Evolutionary conservation across 2,888 invertebrate genomes (phyloP).

Genomic region (Sisyra nigra): DNA sequence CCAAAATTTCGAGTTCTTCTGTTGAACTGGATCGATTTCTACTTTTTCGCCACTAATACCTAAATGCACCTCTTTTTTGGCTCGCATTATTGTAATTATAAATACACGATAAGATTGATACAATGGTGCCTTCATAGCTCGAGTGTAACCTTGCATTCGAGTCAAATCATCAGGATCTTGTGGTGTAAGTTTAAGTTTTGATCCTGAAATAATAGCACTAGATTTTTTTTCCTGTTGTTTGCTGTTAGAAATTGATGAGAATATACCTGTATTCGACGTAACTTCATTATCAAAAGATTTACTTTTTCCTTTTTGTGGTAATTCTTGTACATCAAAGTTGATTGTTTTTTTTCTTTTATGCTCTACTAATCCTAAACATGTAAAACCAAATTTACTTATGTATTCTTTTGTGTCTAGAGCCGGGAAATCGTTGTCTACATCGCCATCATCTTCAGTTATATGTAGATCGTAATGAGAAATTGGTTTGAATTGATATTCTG

Average conservation of each 20-base stretch:
- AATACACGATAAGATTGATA: slow-evolving; percentile 70
- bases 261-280: too few relatives aligned
- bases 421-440: slow-evolving; percentile 86
- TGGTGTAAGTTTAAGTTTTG: neutral
- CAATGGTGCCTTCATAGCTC: slow-evolving; percentile 71
- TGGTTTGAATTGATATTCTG: slow-evolving; percentile 42
- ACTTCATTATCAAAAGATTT: slow-evolving; percentile 11
- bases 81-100: slow-evolving; percentile 61
- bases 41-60: slow-evolving; percentile 82
- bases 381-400: slow-evolving; percentile 86
- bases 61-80: slow-evolving; percentile 70
- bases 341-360: slow-evolving; percentile 33
- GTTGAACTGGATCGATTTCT: slow-evolving; percentile 73
- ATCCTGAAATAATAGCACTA: neutral
- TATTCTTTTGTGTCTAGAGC: slow-evolving; percentile 76
- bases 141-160: slow-evolving; percentile 55
- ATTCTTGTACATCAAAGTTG: slow-evolving; percentile 19
- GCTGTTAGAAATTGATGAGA: too few relatives aligned
- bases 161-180: slow-evolving; percentile 35
- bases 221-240: neutral
- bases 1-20: slow-evolving; percentile 48
- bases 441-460: slow-evolving; percentile 93
- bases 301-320: slow-evolving; percentile 8
- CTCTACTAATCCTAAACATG: slow-evolving; percentile 75
- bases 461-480: slow-evolving; percentile 69